Base-by-base conservation (phyloP, 1,140 invertebrate species). In the Alviniconcha marisindica region DNA sequence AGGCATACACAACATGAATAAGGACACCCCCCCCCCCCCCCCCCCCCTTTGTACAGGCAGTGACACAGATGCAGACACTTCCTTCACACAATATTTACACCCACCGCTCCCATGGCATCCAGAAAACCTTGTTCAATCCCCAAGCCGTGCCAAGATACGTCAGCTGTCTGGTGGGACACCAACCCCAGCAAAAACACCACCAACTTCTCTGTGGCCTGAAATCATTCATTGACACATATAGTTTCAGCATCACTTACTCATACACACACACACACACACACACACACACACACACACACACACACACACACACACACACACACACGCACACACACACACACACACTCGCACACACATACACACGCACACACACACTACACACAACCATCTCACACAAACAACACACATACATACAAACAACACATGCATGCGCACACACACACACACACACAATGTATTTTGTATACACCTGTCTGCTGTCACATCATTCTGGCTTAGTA, bases 71-170 rank as follows among this genome's bases (percentile, higher is more conserved):
- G 21, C 10, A 44, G 24, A n/a, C n/a, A n/a, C n/a, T n/a, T n/a
- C n/a, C n/a, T n/a, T n/a, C n/a, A n/a, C n/a, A n/a, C n/a, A n/a
- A n/a, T n/a, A n/a, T n/a, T n/a, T 18, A 51, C 21, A 83, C 87
- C 84, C 85, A 91, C 91, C 81, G 84, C 85, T 42, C 81, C 90
- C 91, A 92, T 92, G n/a, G 91, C 87, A 21, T 84, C 78, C 1
- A 92, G 83, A 76, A 92, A 92, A 18, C 91, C 91, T 79, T 92
- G 89, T 0, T 86, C 71, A 24, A 92, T 87, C 24, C 90, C 91
- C 4, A 92, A 79, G 78, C 89, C 89, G 81, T 92, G 91, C 91
- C 91, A 92, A 18, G 84, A 79, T 28, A 91, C 83, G 83, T 92
- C 91, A 51, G 91, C 90, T 15, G 89, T 86, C 77, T 92, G 91